phyloP scores from a whole-genome alignment of 2,797 vertebrate genomes.

The Corythornis leucogaster region DNA sequence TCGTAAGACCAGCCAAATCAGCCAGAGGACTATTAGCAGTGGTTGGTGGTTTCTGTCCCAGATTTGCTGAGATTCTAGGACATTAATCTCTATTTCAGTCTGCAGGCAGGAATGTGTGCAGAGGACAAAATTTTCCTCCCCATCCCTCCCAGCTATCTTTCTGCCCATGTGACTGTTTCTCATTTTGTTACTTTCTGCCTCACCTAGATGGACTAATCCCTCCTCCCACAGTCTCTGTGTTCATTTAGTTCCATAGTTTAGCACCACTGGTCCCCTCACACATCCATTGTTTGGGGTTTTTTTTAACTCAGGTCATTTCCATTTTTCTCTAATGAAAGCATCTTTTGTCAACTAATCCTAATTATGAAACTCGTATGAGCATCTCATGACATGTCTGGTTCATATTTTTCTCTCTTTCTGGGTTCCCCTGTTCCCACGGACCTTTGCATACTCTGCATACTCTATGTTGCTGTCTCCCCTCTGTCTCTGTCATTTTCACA shows the following conservation, averaged over 20 bases:
- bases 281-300: too few species aligned
- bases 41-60: neutral
- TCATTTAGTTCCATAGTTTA: neutral
- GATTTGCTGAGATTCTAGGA: neutral
- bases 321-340: neutral
- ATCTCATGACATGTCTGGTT: neutral
- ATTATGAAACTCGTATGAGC: neutral
- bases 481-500: neutral
- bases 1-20: neutral
- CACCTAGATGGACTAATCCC: neutral
- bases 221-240: neutral
- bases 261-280: neutral
- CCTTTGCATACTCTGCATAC: neutral
- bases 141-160: neutral
- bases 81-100: neutral
- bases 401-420: neutral
- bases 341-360: neutral
- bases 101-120: neutral
- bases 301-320: neutral
- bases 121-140: neutral
- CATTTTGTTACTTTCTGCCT: neutral
- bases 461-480: neutral
- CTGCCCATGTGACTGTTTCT: fast-evolving
- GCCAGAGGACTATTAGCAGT: neutral
- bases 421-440: neutral